Evolutionary conservation across 2,888 invertebrate genomes (phyloP).

Genomic region (Ceraclea dissimilis): DNA sequence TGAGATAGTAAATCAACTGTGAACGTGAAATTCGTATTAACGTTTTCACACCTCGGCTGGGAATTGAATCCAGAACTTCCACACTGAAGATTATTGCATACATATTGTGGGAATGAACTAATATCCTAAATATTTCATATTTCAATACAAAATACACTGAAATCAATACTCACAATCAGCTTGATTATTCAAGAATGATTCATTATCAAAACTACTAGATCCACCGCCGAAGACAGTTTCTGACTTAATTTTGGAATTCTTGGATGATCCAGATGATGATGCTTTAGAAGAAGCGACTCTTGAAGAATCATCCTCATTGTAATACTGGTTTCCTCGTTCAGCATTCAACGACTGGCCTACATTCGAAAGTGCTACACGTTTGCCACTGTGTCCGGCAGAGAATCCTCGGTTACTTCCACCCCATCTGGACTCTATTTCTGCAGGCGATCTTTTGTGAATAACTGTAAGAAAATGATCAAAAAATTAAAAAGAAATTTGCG

Average conservation of each 20-base stretch:
- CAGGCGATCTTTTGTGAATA: background rate
- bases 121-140: background rate
- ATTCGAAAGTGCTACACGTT: background rate
- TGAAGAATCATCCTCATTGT: background rate
- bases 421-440: background rate
- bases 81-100: no score
- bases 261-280: constrained; percentile 15
- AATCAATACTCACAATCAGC: constrained; percentile 4
- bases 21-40: no score
- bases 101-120: no score
- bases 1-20: no score
- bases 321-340: background rate
- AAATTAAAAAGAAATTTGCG: no score
- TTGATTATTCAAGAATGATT: constrained; percentile 8
- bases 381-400: background rate
- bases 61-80: no score
- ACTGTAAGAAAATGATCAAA: background rate
- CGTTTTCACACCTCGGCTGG: no score
- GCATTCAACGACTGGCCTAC: background rate
- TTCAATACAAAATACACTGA: background rate
- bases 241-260: constrained; percentile 15
- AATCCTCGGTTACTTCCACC: background rate
- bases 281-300: constrained; percentile 16
- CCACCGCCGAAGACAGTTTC: constrained; percentile 15
- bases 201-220: constrained; percentile 4